A percentile compares a stretch with the other conserved stretches of the same genome.
Conservation (phyloP, 2,888 invertebrate genomes). For the Pinctada fucata region DNA sequence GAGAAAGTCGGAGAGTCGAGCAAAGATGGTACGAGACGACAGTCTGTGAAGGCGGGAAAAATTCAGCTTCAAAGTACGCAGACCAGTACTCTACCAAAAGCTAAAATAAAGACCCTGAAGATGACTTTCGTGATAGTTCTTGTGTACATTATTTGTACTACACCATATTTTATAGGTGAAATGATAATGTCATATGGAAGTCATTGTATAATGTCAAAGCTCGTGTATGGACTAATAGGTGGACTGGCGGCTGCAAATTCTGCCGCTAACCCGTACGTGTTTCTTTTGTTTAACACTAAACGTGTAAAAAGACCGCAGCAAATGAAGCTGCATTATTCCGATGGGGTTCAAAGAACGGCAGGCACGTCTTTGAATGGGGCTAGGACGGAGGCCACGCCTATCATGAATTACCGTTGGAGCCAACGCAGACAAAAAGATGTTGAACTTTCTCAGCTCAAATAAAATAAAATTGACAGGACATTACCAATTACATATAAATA, state of each 20-base stretch:
- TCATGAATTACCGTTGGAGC: background rate
- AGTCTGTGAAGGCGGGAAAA: constrained; percentile 67
- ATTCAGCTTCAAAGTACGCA: constrained; percentile 72
- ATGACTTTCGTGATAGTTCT: constrained; percentile 76
- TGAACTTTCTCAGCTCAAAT: background rate
- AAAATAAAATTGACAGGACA: background rate
- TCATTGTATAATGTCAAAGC: constrained; percentile 54
- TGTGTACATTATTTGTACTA: constrained; percentile 72
- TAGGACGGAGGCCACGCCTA: background rate
- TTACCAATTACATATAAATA: too few relatives aligned
- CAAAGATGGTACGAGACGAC: constrained; percentile 46
- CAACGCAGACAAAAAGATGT: background rate
- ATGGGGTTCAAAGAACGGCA: constrained; percentile 16
- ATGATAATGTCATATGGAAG: constrained; percentile 74
- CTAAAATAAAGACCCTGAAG: constrained; percentile 76
- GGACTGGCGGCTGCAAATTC: constrained; percentile 75
- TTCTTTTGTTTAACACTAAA: constrained; percentile 73
- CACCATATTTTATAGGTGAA: constrained; percentile 75
- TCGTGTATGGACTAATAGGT: constrained; percentile 68
- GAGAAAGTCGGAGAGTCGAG: constrained; percentile 68
- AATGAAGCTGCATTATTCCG: constrained; percentile 23
- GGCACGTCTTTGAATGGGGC: background rate
- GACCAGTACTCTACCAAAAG: constrained; percentile 73
- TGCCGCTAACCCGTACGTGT: constrained; percentile 74
- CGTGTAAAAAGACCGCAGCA: constrained; percentile 19